A percentile compares a stretch with the other conserved stretches of the same genome.
Evolutionary conservation across 2,797 vertebrate genomes (phyloP).

Genomic region (Falco peregrinus): DNA sequence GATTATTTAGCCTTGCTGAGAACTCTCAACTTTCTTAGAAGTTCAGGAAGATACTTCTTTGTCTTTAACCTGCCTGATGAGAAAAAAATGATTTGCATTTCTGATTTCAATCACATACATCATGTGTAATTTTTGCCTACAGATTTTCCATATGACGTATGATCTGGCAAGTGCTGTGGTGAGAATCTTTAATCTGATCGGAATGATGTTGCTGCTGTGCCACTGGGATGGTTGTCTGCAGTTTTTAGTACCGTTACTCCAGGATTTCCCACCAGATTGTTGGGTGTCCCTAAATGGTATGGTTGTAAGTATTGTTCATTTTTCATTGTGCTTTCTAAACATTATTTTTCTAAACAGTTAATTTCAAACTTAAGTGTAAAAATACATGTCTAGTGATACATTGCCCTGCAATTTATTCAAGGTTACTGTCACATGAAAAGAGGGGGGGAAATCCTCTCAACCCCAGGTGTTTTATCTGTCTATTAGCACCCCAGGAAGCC

Average conservation of each 20-base stretch:
- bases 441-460: no score
- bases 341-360: constrained; percentile 38
- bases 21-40: not conserved
- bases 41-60: not conserved
- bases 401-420: not conserved
- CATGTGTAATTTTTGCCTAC: constrained; percentile 49
- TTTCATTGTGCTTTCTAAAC: constrained; percentile 69
- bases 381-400: not conserved
- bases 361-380: not conserved
- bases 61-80: not conserved
- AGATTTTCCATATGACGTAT: constrained; percentile 99
- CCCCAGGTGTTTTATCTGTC: no score
- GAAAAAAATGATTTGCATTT: not conserved
- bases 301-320: constrained; percentile 93
- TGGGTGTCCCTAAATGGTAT: constrained; percentile 99
- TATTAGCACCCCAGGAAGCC: no score
- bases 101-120: not conserved
- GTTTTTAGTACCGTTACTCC: constrained; percentile 95
- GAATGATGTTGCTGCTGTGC: constrained; percentile 98
- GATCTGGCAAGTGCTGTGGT: constrained; percentile 98
- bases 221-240: constrained; percentile 99
- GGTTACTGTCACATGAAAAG: no score
- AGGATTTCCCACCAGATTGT: constrained; percentile 98
- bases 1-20: not conserved
- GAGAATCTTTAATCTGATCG: constrained; percentile 99